Base-by-base conservation (phyloP, 1,140 invertebrate species). In the Pachypeltis micranthus region DNA sequence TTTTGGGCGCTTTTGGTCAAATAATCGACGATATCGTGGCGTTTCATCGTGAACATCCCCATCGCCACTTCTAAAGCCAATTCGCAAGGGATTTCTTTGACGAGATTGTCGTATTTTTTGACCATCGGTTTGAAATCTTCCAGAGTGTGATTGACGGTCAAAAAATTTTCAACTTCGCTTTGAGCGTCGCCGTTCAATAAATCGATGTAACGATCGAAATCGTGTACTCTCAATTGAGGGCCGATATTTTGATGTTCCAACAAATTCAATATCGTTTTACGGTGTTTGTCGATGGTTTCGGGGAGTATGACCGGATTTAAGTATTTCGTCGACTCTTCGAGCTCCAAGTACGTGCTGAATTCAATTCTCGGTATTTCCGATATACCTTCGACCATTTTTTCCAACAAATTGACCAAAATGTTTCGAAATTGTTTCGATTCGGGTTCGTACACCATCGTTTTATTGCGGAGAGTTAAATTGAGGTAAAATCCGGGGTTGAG, bases 1-100 rank as follows among this genome's bases (percentile, higher is more conserved):
- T 76, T 76, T n/a, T 83, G 79, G 0, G 90, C 87, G 39, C 83
- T 74, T 24, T 78, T 75, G 1, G 85, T 80, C 54, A 96, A 75
- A 2, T 83, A 78, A 14, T 79, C 76, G 25, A 96, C 88, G n/a
- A 96, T 76, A 62, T 89, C 85, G 44, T 81, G 81, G 63, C 91
- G 81, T 71, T 91, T 83, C 67, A 97, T 83, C 69, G 91, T 86
- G 73, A 91, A 96, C 72, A 94, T 85, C 24, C 90, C 90, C 63
- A 90, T 83, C 21, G 84, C 81, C 27, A 88, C 79, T 0, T 84
- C 83, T 39, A 82, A 80, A 70, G 84, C 80, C 21, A 85, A 77
- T 58, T 82, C 79, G 1, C 79, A 75, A 7, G 82, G 81, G 62
- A 90, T 83, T 62, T 81, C 78, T 62, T 79, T 76, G 10, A 81